These are phyloP conservation scores for Luidia sarsii DNA, from an alignment of 53 echinoderm and acorn worm genomes.

Conservation along the genomic window DNA sequence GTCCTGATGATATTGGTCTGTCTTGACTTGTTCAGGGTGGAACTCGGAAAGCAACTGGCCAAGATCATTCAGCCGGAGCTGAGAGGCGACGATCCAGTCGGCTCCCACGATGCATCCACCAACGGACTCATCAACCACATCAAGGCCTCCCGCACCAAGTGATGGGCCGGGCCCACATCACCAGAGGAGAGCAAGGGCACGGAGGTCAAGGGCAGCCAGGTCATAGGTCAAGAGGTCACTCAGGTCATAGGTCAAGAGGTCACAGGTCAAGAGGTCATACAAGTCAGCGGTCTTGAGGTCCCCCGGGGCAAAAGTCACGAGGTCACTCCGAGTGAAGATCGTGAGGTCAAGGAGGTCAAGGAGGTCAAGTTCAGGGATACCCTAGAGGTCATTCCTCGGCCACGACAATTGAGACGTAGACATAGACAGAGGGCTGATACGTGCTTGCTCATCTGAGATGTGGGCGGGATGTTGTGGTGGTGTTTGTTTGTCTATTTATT, in stretches of 20 bases:
- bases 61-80: conserved; percentile 99
- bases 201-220: background rate
- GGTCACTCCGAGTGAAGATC: too few relatives aligned
- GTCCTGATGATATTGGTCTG: too few relatives aligned
- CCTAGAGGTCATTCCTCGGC: background rate
- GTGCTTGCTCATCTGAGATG: conserved; percentile 51
- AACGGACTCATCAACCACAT: conserved; percentile 98
- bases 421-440: background rate
- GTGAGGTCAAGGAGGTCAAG: too few relatives aligned
- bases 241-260: conserved; percentile 18
- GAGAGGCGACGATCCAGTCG: conserved; percentile 57
- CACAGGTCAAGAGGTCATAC: background rate
- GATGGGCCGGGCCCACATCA: conserved; percentile 37
- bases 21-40: conserved; percentile 80
- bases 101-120: conserved; percentile 90
- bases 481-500: background rate
- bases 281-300: too few relatives aligned
- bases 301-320: background rate
- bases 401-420: background rate
- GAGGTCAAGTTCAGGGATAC: too few relatives aligned
- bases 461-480: background rate
- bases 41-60: conserved; percentile 96
- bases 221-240: conserved; percentile 13
- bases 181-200: background rate
- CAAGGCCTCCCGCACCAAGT: conserved; percentile 74